Evolutionary conservation across 1,140 invertebrate species (phyloP), one percentile per base, ranked within the genome.

Genomic region (Euura saliciscinereae): DNA sequence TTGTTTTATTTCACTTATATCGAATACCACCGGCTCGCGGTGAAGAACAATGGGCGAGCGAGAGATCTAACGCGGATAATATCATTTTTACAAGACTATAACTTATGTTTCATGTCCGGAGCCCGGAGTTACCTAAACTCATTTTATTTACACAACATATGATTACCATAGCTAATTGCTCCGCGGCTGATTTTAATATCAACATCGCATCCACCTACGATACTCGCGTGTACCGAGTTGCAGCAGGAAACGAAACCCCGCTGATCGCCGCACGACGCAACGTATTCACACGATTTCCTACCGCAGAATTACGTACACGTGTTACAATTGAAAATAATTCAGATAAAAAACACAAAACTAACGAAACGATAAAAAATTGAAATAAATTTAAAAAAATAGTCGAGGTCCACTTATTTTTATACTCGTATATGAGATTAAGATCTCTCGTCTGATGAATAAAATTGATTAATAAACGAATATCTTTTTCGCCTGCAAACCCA

Each of bases 1-100:
- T 75, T 43, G 28, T 43, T 72, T 75, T 72, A 45, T 71, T 28
- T 71, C 68, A 69, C 73, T 28, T 28, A 28, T 28, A 28, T 28
- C 28, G 28, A 28, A 28, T 28, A 28, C 28, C 28, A 28, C 28
- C 28, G 28, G 28, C 28, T 28, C 44, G 69, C 45, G 77, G 6
- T 69, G 44, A 44, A 84, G 84, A 85, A 85, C 84, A 85, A 85
- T 85, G 78, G 51, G 79, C 71, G 28, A 28, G 28, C 28, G 28
- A 70, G 77, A 85, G 84, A 85, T 87, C 80, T 80, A 78, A 81
- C 82, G 77, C 83, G 78, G 85, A 85, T 86, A 86, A 85, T 84
- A 83, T 79, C 75, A 85, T 84, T 86, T 87, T 86, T 86, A 82
- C 79, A 79, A 79, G 78, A 82, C 77, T 59, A n/a, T 59, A 59